phyloP scores from a whole-genome alignment of 1,140 invertebrate genomes.

The Aleiodes sp. region DNA sequence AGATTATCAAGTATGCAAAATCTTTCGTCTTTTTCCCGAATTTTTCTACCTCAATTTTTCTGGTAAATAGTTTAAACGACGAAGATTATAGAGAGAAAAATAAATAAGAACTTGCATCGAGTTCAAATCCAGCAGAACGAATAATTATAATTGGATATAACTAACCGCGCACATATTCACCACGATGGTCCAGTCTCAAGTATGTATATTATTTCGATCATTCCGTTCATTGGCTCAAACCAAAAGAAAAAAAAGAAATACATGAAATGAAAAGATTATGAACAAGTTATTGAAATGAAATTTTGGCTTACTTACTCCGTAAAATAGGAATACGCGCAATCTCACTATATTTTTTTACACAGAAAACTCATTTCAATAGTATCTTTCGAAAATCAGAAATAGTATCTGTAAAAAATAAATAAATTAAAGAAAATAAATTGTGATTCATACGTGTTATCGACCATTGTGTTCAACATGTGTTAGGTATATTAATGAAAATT shows the following conservation, averaged over 20 bases:
- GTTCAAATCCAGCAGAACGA: not conserved
- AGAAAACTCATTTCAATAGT: too few relatives aligned
- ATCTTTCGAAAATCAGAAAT: too few relatives aligned
- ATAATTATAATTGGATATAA: not conserved
- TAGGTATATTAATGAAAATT: conserved; percentile 34
- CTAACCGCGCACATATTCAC: not conserved
- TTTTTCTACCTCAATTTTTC: conserved; percentile 49
- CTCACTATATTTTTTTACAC: too few relatives aligned
- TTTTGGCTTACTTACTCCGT: too few relatives aligned
- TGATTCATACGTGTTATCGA: conserved; percentile 49
- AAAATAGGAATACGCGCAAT: too few relatives aligned
- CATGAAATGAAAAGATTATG: too few relatives aligned
- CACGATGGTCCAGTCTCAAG: conserved; percentile 3
- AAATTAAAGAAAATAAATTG: conserved; percentile 46
- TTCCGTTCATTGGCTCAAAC: conserved; percentile 7
- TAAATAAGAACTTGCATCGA: conserved; percentile 4
- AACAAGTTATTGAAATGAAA: too few relatives aligned
- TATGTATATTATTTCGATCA: not conserved
- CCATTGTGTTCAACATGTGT: conserved; percentile 59
- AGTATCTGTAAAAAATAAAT: conserved; percentile 30
- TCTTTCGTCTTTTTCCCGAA: conserved; percentile 45
- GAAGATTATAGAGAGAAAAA: conserved; percentile 21
- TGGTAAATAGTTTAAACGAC: conserved; percentile 30
- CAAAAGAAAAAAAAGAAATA: not conserved
- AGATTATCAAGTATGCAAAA: conserved; percentile 32